Evolutionary conservation across 2,797 vertebrate genomes (phyloP).

Genomic region (Lindbergichthys nudifrons): DNA sequence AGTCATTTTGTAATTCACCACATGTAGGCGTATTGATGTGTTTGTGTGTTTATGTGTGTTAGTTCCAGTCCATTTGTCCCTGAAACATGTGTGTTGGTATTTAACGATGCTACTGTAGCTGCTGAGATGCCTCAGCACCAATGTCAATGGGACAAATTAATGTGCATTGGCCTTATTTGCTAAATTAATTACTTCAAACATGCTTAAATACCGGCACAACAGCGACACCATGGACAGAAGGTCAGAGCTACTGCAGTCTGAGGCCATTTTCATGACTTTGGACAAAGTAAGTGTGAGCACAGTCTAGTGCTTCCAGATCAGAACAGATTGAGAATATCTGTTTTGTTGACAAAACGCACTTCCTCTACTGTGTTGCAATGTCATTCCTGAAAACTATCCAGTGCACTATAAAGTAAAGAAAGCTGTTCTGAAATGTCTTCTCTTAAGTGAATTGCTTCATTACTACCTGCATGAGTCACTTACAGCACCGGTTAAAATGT

Average conservation of each 20-base stretch:
- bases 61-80: slow-evolving; percentile 31
- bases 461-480: not conserved
- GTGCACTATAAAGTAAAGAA: not conserved
- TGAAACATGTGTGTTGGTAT: slow-evolving; percentile 24
- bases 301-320: slow-evolving; percentile 5
- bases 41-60: slow-evolving; percentile 19
- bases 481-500: not conserved
- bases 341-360: slow-evolving; percentile 14
- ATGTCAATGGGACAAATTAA: slow-evolving; percentile 10
- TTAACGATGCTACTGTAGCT: slow-evolving; percentile 19
- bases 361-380: slow-evolving; percentile 2
- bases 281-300: not conserved
- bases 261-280: not conserved
- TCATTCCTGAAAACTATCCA: slow-evolving; percentile 11
- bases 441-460: slow-evolving; percentile 17
- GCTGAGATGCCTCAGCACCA: slow-evolving; percentile 28
- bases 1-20: slow-evolving; percentile 43
- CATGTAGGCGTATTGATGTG: slow-evolving; percentile 21
- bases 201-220: not conserved
- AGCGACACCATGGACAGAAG: slow-evolving; percentile 13
- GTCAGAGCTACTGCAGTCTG: slow-evolving; percentile 14
- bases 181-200: slow-evolving; percentile 18
- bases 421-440: slow-evolving; percentile 9
- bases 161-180: slow-evolving; percentile 14
- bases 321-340: not conserved